These are phyloP conservation scores for Caiman crocodilus DNA, from an alignment of 2,797 vertebrate species.

Conservation along the genomic window DNA sequence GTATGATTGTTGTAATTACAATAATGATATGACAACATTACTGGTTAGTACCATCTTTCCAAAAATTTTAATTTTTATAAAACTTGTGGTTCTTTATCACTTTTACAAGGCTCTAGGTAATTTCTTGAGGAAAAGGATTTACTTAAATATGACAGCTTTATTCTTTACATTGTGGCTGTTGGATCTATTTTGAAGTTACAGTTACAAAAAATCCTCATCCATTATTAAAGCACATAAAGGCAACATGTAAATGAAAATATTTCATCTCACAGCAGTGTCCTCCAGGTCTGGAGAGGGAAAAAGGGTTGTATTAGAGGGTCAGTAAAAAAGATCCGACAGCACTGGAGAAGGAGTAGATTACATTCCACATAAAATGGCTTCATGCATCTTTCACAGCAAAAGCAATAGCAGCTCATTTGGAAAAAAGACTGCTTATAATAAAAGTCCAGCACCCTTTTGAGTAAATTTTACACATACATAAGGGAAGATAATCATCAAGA, in stretches of 20 bases:
- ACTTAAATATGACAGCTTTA: not conserved
- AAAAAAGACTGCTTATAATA: no score
- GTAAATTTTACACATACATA: not conserved
- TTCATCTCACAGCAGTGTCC: not conserved
- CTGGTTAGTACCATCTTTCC: not conserved
- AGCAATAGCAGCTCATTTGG: not conserved
- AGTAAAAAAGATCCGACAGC: no score
- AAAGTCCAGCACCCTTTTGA: no score
- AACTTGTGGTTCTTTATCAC: not conserved
- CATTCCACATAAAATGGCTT: no score
- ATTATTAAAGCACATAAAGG: not conserved
- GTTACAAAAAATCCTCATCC: not conserved
- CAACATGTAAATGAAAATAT: not conserved
- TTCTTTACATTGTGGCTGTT: not conserved
- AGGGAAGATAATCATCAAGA: not conserved
- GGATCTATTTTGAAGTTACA: not conserved
- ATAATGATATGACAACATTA: rapidly evolving
- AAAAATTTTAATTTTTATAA: not conserved
- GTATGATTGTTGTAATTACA: not conserved
- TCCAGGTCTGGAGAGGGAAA: no score
- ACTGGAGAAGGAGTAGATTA: no score
- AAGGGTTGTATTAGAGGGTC: no score
- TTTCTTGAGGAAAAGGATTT: not conserved
- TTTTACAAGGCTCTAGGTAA: not conserved
- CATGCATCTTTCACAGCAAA: not conserved